Base-by-base conservation (phyloP, 2,797 vertebrate species). In the Acanthopagrus latus region DNA sequence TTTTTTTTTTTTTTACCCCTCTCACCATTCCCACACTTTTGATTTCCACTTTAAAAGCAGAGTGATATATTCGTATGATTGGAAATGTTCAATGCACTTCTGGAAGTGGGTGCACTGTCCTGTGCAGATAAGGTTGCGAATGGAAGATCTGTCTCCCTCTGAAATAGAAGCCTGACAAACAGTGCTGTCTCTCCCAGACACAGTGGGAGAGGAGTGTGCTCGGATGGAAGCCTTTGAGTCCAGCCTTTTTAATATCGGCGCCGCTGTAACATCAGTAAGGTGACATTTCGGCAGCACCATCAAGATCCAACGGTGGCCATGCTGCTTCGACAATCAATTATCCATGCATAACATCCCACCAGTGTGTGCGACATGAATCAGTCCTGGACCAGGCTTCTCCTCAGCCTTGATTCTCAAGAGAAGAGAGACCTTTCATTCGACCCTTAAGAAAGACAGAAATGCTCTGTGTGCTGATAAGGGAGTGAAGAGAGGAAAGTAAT, bases 231-330 rank as follows among this genome's bases (percentile, higher is more conserved):
- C 86, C 95, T 95, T 96, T 96, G 95, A 96, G 94, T 88, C 67
- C 72, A 69, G 80, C 76, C 87, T 94, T 94, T 94, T 95, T 95
- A 95, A 96, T 95, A 95, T 95, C 89, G 91, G 90, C 83, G 90
- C 85, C 87, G 83, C 93, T 94, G 93, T 93, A 91, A 94, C 95
- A 95, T 96, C 95, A 95, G 95, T 95, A 89, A 95, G 92, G 93
- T 96, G 96, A 97, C 96, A 96, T 96, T 96, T 97, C 64, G 20
- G 95, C 76, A 92, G 93, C 86, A 67, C 94, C 91, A 94, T 95
- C 94, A 90, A 95, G 86, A 94, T 94, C 94, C 96, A 96, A 93
- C 94, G 81, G 92, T 80, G 93, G 93, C 95, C 90, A 89, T 90
- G 90, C 91, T 90, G 91, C 94, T 92, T 89, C 55, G 63, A 93